Conservation (phyloP, 92 coral and sea anemone genomes). For the Virgularia gustaviana region DNA sequence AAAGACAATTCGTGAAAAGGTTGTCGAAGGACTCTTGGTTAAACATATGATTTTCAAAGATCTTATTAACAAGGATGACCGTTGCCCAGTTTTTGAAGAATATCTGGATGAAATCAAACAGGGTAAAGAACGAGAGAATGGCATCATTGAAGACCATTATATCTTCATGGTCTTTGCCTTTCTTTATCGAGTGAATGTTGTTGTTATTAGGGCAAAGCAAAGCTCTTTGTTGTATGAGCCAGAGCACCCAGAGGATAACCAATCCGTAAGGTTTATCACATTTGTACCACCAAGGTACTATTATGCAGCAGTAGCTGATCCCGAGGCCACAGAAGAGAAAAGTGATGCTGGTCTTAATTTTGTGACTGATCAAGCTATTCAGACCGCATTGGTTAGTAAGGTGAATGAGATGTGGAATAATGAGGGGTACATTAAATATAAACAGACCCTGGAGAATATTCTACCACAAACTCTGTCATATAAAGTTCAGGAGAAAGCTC, state of each 20-base stretch:
- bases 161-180: constrained; percentile 34
- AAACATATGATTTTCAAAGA: constrained; percentile 26
- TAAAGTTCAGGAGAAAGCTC: too few species aligned
- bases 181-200: constrained; percentile 9
- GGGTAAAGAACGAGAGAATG: constrained; percentile 4
- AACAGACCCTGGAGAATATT: constrained; percentile 8
- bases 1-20: not conserved
- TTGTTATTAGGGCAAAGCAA: constrained; percentile 18
- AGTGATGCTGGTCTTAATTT: constrained; percentile 9
- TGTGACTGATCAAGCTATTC: constrained; percentile 26
- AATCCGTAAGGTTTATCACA: constrained; percentile 26
- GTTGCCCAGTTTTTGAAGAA: constrained; percentile 31
- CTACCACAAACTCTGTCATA: constrained; percentile 19
- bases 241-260: constrained; percentile 33
- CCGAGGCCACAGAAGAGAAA: not conserved
- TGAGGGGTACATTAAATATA: constrained; percentile 12
- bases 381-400: constrained; percentile 22
- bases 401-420: constrained; percentile 17
- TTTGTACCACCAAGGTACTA: constrained; percentile 28
- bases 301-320: constrained; percentile 8
- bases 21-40: not conserved
- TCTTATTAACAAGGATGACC: constrained; percentile 32
- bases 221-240: constrained; percentile 30
- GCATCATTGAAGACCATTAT: constrained; percentile 29
- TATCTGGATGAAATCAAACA: constrained; percentile 6